Percentiles rank a stretch among this genome's conserved stretches.
phyloP scores from a whole-genome alignment of 2,888 invertebrate genomes.

The Eilema caniola region DNA sequence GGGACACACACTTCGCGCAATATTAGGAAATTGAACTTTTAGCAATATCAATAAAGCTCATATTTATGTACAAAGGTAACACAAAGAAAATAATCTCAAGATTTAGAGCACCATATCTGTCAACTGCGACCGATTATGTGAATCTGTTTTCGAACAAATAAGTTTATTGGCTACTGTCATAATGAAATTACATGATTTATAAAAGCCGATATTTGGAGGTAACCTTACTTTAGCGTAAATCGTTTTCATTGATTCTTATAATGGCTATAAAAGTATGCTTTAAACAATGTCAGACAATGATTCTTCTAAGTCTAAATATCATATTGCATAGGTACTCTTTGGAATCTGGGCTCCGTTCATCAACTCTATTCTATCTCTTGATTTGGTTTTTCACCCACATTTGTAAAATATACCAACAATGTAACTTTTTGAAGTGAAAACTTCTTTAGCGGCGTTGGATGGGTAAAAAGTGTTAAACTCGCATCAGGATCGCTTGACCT shows the following conservation, averaged over 20 bases:
- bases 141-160: constrained; percentile 80
- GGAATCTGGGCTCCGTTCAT: too few relatives aligned
- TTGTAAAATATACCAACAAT: too few relatives aligned
- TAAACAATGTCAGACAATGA: background rate
- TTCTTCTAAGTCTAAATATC: too few relatives aligned
- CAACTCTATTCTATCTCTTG: too few relatives aligned
- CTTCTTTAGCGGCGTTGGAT: too few relatives aligned
- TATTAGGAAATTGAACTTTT: constrained; percentile 42
- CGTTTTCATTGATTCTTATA: constrained; percentile 59
- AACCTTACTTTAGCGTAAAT: constrained; percentile 59
- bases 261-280: background rate
- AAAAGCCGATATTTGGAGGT: constrained; percentile 52
- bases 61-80: constrained; percentile 38
- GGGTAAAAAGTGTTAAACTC: too few relatives aligned
- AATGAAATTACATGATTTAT: constrained; percentile 80
- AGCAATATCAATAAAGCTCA: constrained; percentile 41
- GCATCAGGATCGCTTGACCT: too few relatives aligned
- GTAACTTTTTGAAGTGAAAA: too few relatives aligned
- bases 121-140: constrained; percentile 77
- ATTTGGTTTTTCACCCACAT: too few relatives aligned
- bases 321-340: too few relatives aligned
- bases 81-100: constrained; percentile 77
- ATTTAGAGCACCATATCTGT: constrained; percentile 80
- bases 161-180: constrained; percentile 81
- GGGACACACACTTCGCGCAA: constrained; percentile 47